Percentiles rank a stretch among this genome's conserved stretches.
Evolutionary conservation across 2,888 invertebrate species (phyloP).

Genomic region (Brachypalpus laphriformis): DNA sequence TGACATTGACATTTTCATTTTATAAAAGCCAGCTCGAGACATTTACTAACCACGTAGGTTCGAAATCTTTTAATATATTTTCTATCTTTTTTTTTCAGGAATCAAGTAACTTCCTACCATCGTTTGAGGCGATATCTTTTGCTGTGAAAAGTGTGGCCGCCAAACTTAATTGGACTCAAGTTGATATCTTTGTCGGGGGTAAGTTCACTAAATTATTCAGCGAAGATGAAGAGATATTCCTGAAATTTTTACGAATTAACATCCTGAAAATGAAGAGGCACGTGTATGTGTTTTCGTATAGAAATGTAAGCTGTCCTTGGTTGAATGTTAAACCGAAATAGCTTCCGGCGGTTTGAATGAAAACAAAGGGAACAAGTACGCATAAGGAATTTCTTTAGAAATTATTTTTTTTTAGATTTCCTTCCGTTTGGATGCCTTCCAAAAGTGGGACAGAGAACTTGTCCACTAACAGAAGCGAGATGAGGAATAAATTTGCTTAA

Average conservation of each 20-base stretch:
- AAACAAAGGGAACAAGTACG: neutral
- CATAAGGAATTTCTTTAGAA: constrained; percentile 1
- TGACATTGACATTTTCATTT: constrained; percentile 10
- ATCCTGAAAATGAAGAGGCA: neutral
- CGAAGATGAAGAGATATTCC: constrained; percentile 4
- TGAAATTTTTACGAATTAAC: constrained; percentile 18
- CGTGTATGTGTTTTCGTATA: neutral
- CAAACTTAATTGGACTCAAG: constrained; percentile 83
- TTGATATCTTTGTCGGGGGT: constrained; percentile 82
- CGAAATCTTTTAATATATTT: constrained; percentile 7
- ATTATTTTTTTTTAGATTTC: neutral
- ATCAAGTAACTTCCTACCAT: constrained; percentile 82
- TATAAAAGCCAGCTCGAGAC: neutral
- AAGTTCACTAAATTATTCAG: constrained; percentile 75
- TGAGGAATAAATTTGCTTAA: neutral
- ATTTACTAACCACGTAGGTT: neutral
- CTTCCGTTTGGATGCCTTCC: neutral
- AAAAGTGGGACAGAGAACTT: neutral
- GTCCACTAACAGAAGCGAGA: neutral
- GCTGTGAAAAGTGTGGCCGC: constrained; percentile 82
- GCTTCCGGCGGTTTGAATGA: neutral
- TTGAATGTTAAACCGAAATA: neutral
- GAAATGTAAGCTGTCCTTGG: neutral
- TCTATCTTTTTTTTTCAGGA: constrained; percentile 77
- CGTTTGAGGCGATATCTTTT: constrained; percentile 82